phyloP scores from a whole-genome alignment of 2,113 vertebrate genomes.

The Ammodytes dubius region DNA sequence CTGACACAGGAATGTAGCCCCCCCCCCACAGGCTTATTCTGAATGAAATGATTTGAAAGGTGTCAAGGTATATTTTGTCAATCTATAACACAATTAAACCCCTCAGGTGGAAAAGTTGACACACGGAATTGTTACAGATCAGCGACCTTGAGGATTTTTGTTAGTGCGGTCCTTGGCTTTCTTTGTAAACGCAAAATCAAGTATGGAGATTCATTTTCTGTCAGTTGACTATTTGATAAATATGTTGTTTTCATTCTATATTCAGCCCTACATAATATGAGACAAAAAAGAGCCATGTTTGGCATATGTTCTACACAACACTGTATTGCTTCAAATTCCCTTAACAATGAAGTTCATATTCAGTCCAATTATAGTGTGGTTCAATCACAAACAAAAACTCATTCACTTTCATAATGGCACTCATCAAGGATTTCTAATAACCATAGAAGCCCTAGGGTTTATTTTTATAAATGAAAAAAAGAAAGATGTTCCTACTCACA shows the following conservation, averaged over 20 bases:
- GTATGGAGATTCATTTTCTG: not conserved
- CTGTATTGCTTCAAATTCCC: not conserved
- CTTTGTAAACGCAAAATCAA: not conserved
- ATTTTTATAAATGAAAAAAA: not conserved
- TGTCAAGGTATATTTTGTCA: not conserved
- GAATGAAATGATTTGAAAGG: slow-evolving; percentile 15
- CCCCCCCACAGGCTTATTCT: not conserved
- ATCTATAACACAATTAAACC: not conserved
- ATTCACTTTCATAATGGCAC: not conserved
- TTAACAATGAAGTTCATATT: not conserved
- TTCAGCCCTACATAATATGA: not conserved
- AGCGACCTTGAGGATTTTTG: not conserved
- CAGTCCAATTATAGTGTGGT: not conserved
- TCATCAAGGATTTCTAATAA: not conserved
- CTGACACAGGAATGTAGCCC: slow-evolving; percentile 25
- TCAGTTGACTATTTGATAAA: not conserved
- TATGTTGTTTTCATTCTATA: not conserved
- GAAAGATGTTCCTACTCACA: not conserved
- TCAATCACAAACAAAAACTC: not conserved
- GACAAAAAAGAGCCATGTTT: not conserved
- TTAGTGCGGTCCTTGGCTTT: not conserved
- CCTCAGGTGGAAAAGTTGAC: not conserved
- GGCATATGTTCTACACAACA: not conserved
- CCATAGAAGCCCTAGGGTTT: not conserved
- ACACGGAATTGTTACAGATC: not conserved